These are phyloP conservation scores for Aphelinus certus DNA, from an alignment of 1,140 invertebrate species.

Conservation along the genomic window DNA sequence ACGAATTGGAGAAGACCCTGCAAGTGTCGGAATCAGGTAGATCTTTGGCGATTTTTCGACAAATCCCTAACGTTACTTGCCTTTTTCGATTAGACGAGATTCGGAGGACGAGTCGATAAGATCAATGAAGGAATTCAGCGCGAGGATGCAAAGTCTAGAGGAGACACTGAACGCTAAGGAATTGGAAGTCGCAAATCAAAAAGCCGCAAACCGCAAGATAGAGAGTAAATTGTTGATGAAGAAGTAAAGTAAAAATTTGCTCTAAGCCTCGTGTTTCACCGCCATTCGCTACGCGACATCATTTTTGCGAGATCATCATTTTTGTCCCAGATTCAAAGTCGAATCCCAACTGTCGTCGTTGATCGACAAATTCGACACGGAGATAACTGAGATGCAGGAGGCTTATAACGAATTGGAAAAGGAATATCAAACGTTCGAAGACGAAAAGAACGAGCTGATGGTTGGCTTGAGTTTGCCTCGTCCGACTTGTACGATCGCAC, in stretches of 20 bases:
- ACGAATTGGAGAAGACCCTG: neutral
- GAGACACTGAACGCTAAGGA: constrained; percentile 37
- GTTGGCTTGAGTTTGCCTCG: constrained; percentile 2
- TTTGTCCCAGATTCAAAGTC: constrained; percentile 45
- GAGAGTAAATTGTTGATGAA: constrained; percentile 4
- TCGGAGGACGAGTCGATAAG: constrained; percentile 5
- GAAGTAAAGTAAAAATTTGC: too few species aligned
- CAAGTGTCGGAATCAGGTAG: neutral
- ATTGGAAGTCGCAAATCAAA: constrained; percentile 33
- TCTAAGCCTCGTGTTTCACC: too few species aligned
- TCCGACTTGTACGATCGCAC: constrained; percentile 14
- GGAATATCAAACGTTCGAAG: constrained; percentile 38
- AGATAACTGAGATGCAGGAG: constrained; percentile 45
- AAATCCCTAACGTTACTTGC: too few species aligned
- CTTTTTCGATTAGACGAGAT: neutral
- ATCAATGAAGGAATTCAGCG: neutral
- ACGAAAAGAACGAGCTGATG: constrained; percentile 23
- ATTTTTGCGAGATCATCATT: neutral
- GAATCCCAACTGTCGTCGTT: constrained; percentile 46
- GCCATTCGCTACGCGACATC: neutral
- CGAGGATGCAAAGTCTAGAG: constrained; percentile 3
- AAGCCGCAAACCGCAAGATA: constrained; percentile 29
- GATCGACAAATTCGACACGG: constrained; percentile 49
- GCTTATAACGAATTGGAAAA: constrained; percentile 38
- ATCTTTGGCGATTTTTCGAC: constrained; percentile 11